phyloP scores from a whole-genome alignment of 2,113 vertebrate species.

The Gracilinanus agilis region DNA sequence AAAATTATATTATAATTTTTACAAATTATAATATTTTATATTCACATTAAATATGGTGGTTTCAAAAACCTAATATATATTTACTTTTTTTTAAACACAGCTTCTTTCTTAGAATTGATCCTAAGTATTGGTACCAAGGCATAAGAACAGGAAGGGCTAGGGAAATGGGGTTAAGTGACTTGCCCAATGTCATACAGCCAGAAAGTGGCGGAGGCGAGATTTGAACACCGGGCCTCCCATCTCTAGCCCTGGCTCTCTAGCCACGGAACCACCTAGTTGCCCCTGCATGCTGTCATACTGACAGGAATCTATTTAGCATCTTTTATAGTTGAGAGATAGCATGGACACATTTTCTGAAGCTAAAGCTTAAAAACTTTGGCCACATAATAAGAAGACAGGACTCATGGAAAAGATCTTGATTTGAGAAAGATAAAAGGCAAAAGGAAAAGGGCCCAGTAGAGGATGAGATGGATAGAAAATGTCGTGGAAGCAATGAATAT shows the following conservation, averaged over 20 bases:
- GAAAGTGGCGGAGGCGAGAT: too few relatives aligned
- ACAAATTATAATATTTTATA: neutral
- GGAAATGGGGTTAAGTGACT: too few relatives aligned
- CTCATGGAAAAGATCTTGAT: neutral
- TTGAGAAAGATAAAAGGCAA: neutral
- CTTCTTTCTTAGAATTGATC: too few relatives aligned
- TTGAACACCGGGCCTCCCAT: too few relatives aligned
- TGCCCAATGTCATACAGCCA: too few relatives aligned
- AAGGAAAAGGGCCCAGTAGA: neutral
- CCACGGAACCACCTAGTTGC: too few relatives aligned
- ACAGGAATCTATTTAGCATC: neutral
- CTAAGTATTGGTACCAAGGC: too few relatives aligned
- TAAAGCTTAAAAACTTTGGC: neutral
- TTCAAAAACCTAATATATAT: neutral
- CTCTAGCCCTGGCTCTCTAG: too few relatives aligned
- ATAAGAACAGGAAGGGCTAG: too few relatives aligned
- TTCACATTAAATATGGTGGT: neutral
- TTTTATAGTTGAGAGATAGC: neutral
- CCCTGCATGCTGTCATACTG: neutral
- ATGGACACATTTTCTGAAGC: neutral
- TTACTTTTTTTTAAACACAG: neutral
- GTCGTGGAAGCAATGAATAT: neutral
- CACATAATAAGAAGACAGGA: neutral
- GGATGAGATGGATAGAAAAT: neutral
- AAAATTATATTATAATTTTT: too few relatives aligned